Evolutionary conservation across 2,797 vertebrate genomes (phyloP), one percentile per base, ranked within the genome.

Genomic region (Nyctalus aviator): DNA sequence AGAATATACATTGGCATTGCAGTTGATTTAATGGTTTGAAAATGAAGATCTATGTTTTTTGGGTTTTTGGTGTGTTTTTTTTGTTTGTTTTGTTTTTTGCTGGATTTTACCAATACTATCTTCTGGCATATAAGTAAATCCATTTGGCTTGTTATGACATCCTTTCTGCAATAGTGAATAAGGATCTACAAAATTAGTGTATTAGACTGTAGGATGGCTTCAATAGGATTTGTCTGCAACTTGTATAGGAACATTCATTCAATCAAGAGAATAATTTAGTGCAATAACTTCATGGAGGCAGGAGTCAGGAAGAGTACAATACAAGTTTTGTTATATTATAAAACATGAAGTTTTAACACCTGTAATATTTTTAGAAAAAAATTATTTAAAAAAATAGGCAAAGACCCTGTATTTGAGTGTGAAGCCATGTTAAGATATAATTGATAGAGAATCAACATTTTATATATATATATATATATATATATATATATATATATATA

Each of bases 251-350:
- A 35, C 35, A 44, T 79, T 84, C 84, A 73, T 46, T 68, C 66
- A 79, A 82, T 64, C 14, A 55, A 83, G 32, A 78, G 88, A 75
- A 46, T 73, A 71, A 85, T 71, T 95, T 71, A 88, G 30, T 78
- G 30, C 5, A 46, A 75, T 88, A 78, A 94, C 12, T 92, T 73
- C 35, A 75, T 35, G 27, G 37, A 27, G 23, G 3, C 25, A 82
- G 17, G 18, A 85, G 2, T 21, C n/a, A 96, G 35, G 3, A 8
- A 55, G 37, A 64, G 27, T 57, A 64, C 15, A 64, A 46, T 46
- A 59, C 37, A 77, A 94, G 79, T 12, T 76, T 93, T 41, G 9
- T 72, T 55, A 83, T 46, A 25, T 78, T 89, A 41, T 32, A 93
- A 69, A 78, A 37, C 55, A 20, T 66, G 46, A 75, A 35, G 14